phyloP scores from a whole-genome alignment of 2,113 vertebrate species.

The Odocoileus virginianus region DNA sequence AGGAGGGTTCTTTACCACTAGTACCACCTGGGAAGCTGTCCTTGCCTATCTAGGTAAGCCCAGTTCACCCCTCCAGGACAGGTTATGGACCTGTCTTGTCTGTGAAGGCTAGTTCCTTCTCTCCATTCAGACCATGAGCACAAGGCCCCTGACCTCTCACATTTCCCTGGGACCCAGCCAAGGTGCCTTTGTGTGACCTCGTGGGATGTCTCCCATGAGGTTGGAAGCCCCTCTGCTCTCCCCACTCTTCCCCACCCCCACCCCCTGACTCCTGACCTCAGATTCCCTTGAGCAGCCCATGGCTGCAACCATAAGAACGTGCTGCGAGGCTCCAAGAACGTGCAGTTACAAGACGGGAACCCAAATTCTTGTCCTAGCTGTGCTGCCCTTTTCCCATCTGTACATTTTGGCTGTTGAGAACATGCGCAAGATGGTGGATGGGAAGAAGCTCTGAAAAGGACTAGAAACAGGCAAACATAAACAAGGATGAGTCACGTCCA shows the following conservation, averaged over 20 bases:
- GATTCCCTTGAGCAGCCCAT: neutral
- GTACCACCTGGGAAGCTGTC: neutral
- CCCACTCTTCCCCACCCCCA: neutral
- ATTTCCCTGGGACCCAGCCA: neutral
- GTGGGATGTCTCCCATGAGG: neutral
- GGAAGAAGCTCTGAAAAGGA: neutral
- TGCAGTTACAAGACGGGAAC: neutral
- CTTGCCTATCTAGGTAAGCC: neutral
- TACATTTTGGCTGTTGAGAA: slow-evolving; percentile 1
- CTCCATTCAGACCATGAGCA: neutral
- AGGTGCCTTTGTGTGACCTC: neutral
- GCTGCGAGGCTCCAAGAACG: neutral
- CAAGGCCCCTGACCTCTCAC: neutral
- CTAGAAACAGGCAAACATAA: neutral
- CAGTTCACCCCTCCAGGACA: fast-evolving
- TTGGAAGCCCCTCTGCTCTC: neutral
- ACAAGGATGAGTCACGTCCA: neutral
- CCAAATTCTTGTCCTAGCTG: slow-evolving; percentile 5
- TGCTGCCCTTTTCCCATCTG: slow-evolving; percentile 56
- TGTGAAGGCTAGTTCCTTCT: neutral
- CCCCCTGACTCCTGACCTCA: neutral
- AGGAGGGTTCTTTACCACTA: neutral
- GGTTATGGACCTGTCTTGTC: neutral
- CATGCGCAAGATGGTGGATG: neutral
- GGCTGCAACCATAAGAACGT: neutral